phyloP scores from a whole-genome alignment of 2,113 vertebrate genomes.

The Mionectes macconnelli region DNA sequence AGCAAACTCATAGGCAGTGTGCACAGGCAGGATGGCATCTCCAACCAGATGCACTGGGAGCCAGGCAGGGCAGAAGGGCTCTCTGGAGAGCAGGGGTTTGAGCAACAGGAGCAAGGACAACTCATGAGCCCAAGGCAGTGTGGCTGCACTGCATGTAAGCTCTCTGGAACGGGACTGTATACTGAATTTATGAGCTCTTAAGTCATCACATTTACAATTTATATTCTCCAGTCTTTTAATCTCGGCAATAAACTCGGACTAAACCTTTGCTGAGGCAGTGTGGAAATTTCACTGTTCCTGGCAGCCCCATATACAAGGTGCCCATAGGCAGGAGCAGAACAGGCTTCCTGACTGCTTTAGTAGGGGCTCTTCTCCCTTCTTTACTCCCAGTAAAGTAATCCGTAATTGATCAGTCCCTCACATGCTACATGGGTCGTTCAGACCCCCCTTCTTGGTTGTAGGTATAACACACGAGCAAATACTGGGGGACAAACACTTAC shows the following conservation, averaged over 20 bases:
- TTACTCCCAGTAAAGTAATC: not conserved
- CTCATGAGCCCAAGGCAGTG: not conserved
- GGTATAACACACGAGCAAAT: not conserved
- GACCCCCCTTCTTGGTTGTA: not conserved
- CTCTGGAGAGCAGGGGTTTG: not conserved
- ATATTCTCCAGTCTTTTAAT: conserved; percentile 38
- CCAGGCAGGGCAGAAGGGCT: not conserved
- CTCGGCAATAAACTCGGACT: conserved; percentile 27
- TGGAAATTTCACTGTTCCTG: not conserved
- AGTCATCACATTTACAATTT: conserved; percentile 53
- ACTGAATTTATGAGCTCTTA: conserved; percentile 55
- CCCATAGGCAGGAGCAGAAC: not conserved
- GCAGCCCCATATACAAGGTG: not conserved
- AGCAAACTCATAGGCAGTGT: not conserved
- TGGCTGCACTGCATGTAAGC: not conserved
- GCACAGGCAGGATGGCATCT: not conserved
- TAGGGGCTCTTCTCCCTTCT: not conserved
- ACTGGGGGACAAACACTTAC: not conserved
- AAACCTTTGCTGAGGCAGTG: not conserved
- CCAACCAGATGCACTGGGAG: not conserved
- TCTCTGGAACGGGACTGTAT: not conserved
- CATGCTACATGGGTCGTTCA: not conserved
- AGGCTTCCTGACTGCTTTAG: not conserved
- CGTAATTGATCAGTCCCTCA: not conserved
- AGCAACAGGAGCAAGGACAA: not conserved